Base-by-base conservation (phyloP, 1,140 invertebrate genomes). In the Neotoxoptera formosana region DNA sequence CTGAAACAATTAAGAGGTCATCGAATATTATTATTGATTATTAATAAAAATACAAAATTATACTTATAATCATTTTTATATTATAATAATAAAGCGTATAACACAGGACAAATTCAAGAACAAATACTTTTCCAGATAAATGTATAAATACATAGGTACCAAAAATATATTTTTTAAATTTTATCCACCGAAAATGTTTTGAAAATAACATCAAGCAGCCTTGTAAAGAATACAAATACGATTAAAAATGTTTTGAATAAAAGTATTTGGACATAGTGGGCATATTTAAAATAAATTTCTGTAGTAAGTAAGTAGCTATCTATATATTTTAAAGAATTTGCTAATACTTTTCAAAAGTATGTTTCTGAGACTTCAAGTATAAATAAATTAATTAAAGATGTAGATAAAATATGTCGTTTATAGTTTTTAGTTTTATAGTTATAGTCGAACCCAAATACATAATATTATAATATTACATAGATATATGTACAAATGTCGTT, bases 1-100 rank as follows among this genome's bases (percentile, higher is more conserved):
- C 97, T 97, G 95, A 95, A 94, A 89, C 48, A 89, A 56, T 56
- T 56, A 11, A 56, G 7, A 23, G 30, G 25, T 14, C 23, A 84
- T 84, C 23, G 4, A 8, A 41, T 36, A 14, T 86, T 47, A 87
- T 87, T 48, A 20, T 36, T 30, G 11, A 20, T n/a, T 84, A 84
- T 45, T 84, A 36, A 76, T 4, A 34, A 76, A 76, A 76, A 34
- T 17, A 76, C 23, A 56, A 56, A 76, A 76, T 17, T n/a, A 34
- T 6, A 30, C 14, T 6, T 76, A 67, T n/a, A 4, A 7, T 4
- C n/a, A 67, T n/a, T n/a, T n/a, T n/a, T 30, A 56, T 60, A n/a
- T 7, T 14, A n/a, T 67, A 67, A 30, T 30, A 67, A 6, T 3
- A 6, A 9, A 3, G 21, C 6, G 0, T 53, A 53, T 53, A 53